A percentile compares a stretch with the other conserved stretches of the same genome.
Evolutionary conservation across 2,888 invertebrate genomes (phyloP).

Genomic region (Agonum fuliginosum): DNA sequence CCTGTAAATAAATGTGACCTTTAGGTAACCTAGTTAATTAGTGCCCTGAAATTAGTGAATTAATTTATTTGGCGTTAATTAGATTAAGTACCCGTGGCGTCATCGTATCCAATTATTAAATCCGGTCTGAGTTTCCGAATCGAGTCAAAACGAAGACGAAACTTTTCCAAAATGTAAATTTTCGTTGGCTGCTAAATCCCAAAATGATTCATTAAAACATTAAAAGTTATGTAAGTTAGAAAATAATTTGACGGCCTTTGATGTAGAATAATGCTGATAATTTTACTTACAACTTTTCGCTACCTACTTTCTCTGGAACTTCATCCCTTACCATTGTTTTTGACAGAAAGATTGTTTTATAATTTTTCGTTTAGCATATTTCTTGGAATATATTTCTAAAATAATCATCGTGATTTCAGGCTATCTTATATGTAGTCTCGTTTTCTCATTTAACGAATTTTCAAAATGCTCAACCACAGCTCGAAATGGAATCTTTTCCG

Average conservation of each 20-base stretch:
- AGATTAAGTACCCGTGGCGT: constrained; percentile 27
- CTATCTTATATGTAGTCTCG: no score
- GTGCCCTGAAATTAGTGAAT: constrained; percentile 20
- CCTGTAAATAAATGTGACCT: constrained; percentile 6
- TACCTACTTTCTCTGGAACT: no score
- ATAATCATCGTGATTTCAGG: no score
- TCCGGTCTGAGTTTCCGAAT: not conserved
- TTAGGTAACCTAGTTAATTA: constrained; percentile 32
- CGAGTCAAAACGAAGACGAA: not conserved
- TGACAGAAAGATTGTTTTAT: not conserved
- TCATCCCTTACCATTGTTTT: no score
- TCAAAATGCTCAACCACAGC: no score
- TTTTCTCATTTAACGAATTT: no score
- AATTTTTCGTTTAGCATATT: no score
- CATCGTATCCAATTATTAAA: constrained; percentile 23
- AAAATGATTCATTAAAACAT: constrained; percentile 35
- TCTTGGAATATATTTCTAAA: no score
- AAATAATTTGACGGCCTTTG: constrained; percentile 18
- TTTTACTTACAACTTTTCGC: no score
- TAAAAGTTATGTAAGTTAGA: not conserved
- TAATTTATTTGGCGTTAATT: constrained; percentile 38
- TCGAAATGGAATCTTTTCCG: no score
- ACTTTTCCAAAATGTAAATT: constrained; percentile 25
- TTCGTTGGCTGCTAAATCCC: constrained; percentile 2
- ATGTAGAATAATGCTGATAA: constrained; percentile 26